Conservation (phyloP, 2,888 invertebrate species). For the Hyalella azteca region DNA sequence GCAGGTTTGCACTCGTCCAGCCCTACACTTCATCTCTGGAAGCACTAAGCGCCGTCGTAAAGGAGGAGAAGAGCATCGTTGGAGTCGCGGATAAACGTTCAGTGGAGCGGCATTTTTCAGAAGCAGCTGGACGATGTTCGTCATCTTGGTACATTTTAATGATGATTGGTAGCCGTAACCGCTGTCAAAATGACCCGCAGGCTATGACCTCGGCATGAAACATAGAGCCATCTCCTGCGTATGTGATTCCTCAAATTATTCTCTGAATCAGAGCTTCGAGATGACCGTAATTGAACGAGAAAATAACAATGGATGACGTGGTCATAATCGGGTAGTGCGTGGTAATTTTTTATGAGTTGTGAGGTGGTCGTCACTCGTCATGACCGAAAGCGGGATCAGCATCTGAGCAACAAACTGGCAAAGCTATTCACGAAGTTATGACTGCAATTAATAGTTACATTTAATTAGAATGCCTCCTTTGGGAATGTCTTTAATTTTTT, state of each 20-base stretch:
- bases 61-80: not conserved
- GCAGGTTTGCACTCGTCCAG: not conserved
- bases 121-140: not conserved
- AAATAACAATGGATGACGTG: slow-evolving; percentile 15
- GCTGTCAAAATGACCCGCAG: slow-evolving; percentile 36
- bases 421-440: too few relatives aligned
- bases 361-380: not conserved
- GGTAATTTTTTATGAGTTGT: not conserved
- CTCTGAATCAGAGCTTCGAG: slow-evolving; percentile 15
- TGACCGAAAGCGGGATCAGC: too few relatives aligned
- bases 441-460: too few relatives aligned
- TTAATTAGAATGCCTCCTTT: too few relatives aligned
- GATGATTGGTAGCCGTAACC: slow-evolving; percentile 33
- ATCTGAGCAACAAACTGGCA: too few relatives aligned
- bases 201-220: slow-evolving; percentile 36
- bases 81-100: not conserved
- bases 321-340: not conserved
- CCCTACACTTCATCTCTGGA: not conserved
- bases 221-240: slow-evolving; percentile 34
- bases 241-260: slow-evolving; percentile 34
- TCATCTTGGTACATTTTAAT: slow-evolving; percentile 28
- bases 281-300: slow-evolving; percentile 27
- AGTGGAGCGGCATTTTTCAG: not conserved
- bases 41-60: slow-evolving; percentile 8
- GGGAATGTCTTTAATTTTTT: too few relatives aligned